Base-by-base conservation (phyloP, 2,888 invertebrate genomes). In the Hermaeophaga mercurialis region DNA sequence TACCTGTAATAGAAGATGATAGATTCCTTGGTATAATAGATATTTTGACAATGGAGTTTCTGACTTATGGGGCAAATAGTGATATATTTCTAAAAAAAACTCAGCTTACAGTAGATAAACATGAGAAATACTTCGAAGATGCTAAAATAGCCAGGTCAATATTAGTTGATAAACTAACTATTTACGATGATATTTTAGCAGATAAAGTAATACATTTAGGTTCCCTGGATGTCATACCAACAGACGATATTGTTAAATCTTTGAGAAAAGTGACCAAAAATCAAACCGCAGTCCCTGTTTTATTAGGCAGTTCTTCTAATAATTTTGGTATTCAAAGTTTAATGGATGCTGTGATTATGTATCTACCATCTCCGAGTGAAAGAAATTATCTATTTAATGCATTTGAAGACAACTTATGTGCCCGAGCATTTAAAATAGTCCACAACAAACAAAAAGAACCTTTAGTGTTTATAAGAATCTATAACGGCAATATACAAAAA, bases 221-320 rank as follows among this genome's bases (percentile, higher is more conserved):
- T 63, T 86, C 88, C 8, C 76, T 89, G 45, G 88, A 89, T 17
- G 79, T 82, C 38, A 77, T 94, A 17, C 74, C 82, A 11, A 70
- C 79, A 3, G 74, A 80, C 7, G 80, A 84, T 36, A 79, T 94
- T 24, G 72, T 81, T 2, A 76, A 80, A 15, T 88, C 93, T 0
- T 74, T 96, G 4, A 80, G 88, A 56, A 81, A 85, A 62, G 84
- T 84, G 15, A 90, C 89, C 0, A 71, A 84, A 41, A 71, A 77
- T 7, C 75, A 78, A 67, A 81, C 80, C 70, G 82, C 83, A 1
- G 87, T 91, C 14, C 95, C 96, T 0, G 85, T 97, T 1, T 70
- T 96, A 0, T 85, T 94, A 67, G 98, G 98, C 0, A 96, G 96
- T 74, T 92, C 97, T 0, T 92, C 95, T 70, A 94, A 93, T 75